Evolutionary conservation across 2,797 vertebrate genomes (phyloP).

Genomic region (Mico argentatus): DNA sequence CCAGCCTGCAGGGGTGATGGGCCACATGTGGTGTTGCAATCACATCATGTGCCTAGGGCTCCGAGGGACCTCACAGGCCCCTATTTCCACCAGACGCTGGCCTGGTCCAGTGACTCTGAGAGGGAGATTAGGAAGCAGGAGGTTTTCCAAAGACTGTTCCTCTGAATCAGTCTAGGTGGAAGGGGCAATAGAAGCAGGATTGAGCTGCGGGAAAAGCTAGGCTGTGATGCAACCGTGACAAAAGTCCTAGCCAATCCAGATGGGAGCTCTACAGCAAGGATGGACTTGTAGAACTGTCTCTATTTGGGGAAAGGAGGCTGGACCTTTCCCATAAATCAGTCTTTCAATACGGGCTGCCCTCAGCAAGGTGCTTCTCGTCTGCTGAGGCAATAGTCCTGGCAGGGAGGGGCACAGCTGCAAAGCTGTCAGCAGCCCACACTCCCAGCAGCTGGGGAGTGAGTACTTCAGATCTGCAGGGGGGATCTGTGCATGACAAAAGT

Average conservation of each 20-base stretch:
- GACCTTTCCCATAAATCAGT: background rate
- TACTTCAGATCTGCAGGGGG: rapidly evolving
- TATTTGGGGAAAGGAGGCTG: rapidly evolving
- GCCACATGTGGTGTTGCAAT: background rate
- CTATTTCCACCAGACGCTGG: background rate
- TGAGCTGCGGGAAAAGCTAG: background rate
- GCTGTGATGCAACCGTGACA: too few relatives aligned
- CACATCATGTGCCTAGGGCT: background rate
- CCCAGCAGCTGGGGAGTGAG: background rate
- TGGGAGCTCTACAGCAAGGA: background rate
- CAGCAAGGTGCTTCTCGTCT: background rate
- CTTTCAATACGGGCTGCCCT: background rate
- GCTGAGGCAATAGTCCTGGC: background rate
- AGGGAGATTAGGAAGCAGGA: background rate
- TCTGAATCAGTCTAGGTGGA: background rate
- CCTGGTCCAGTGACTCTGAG: background rate
- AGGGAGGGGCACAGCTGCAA: too few relatives aligned
- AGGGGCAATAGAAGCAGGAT: background rate
- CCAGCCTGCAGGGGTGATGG: background rate
- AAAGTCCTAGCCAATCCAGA: background rate
- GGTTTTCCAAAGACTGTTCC: background rate
- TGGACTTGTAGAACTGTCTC: background rate
- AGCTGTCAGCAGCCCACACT: background rate
- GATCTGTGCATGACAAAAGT: background rate
- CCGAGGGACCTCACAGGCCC: background rate